Evolutionary conservation across 1,140 invertebrate genomes (phyloP).

Genomic region (Sarcophaga bullata): DNA sequence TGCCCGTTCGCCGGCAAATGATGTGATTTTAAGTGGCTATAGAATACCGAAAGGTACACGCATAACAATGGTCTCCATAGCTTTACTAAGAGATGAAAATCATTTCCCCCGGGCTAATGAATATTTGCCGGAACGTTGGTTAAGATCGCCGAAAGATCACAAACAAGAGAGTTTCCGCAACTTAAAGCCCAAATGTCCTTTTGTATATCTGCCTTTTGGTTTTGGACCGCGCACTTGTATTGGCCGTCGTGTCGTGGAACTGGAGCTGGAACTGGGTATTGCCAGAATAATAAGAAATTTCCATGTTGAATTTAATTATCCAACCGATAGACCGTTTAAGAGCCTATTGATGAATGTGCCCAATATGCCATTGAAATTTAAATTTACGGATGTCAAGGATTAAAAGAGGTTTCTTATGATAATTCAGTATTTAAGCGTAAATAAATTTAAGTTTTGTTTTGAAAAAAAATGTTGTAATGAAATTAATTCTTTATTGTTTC

Average conservation of each 20-base stretch:
- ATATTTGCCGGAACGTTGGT: conserved; percentile 73
- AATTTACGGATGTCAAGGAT: conserved; percentile 55
- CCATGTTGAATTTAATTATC: conserved; percentile 67
- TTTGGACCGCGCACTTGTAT: conserved; percentile 71
- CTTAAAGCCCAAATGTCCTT: conserved; percentile 64
- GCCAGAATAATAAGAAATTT: conserved; percentile 71
- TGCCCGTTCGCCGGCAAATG: conserved; percentile 66
- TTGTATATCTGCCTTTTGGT: conserved; percentile 71
- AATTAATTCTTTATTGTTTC: no score
- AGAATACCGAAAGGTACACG: conserved; percentile 71
- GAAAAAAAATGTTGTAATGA: no score
- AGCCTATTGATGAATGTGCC: conserved; percentile 53
- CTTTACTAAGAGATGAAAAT: conserved; percentile 63
- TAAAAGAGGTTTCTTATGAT: neutral
- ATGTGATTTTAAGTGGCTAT: conserved; percentile 71
- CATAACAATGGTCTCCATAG: conserved; percentile 67
- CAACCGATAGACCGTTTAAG: conserved; percentile 53
- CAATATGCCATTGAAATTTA: conserved; percentile 60
- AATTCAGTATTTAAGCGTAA: no score
- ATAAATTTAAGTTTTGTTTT: no score
- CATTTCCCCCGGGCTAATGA: conserved; percentile 68
- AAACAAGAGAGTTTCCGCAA: conserved; percentile 10
- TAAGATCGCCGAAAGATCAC: conserved; percentile 46
- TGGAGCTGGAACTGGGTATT: conserved; percentile 75
- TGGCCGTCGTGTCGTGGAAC: conserved; percentile 75